phyloP scores from a whole-genome alignment of 1,140 invertebrate species.

The Dufourea novaeangliae region DNA sequence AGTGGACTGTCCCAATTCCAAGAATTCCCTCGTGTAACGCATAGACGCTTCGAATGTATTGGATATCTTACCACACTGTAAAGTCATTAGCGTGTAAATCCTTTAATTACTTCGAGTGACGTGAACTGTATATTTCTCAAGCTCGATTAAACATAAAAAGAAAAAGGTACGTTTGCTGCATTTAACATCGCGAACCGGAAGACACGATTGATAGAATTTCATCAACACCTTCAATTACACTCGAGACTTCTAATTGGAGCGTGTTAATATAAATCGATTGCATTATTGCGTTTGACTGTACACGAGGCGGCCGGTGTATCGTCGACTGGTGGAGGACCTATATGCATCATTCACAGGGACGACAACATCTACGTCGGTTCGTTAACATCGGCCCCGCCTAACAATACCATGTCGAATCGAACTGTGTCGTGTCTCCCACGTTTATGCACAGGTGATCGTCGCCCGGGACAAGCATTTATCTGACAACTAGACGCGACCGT shows the following conservation, averaged over 20 bases:
- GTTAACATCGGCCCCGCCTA: slow-evolving; percentile 47
- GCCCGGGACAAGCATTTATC: slow-evolving; percentile 35
- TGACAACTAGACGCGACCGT: slow-evolving; percentile 33
- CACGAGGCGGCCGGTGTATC: slow-evolving; percentile 5
- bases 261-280: slow-evolving; percentile 38
- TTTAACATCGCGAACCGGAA: background rate
- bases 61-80: background rate
- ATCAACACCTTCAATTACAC: slow-evolving; percentile 31
- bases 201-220: slow-evolving; percentile 13
- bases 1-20: slow-evolving; percentile 2
- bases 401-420: slow-evolving; percentile 47
- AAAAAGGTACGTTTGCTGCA: background rate
- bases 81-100: background rate
- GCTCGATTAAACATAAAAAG: background rate
- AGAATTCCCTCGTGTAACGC: background rate
- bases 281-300: slow-evolving; percentile 14
- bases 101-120: slow-evolving; percentile 3
- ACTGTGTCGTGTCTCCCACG: slow-evolving; percentile 23
- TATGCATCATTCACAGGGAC: slow-evolving; percentile 62
- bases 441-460: slow-evolving; percentile 16
- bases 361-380: slow-evolving; percentile 23
- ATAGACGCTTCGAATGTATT: slow-evolving; percentile 17
- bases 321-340: slow-evolving; percentile 40
- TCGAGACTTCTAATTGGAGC: slow-evolving; percentile 8
- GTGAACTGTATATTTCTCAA: background rate